Evolutionary conservation across 2,113 vertebrate species (phyloP), one percentile per base, ranked within the genome.

Genomic region (Pao palembangensis): DNA sequence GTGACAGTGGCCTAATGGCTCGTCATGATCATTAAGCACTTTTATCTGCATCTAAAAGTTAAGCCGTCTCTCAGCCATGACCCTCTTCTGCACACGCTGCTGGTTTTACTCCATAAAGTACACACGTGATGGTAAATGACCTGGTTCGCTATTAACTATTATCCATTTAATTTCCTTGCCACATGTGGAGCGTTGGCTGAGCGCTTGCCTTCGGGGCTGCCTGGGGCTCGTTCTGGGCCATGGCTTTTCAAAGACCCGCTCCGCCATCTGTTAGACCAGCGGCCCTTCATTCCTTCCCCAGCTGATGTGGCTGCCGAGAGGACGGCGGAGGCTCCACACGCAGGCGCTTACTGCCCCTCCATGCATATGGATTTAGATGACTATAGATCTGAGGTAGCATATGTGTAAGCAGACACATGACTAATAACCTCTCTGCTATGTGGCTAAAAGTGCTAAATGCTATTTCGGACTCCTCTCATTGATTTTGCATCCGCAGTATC

Each of bases 141-240:
- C 88, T 90, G 88, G 91, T 91, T 89, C 76, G 83, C 82, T 80
- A 91, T 91, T 92, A 91, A 91, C 86, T 83, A 86, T 89, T 87
- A 89, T 75, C 87, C 73, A 85, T 85, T 87, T 91, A 87, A 90
- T 89, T 85, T 87, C 85, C 77, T 82, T 75, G 73, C 81, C 86
- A 80, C 84, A 86, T 85, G 85, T 83, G 81, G 67, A 76, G 84
- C 67, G 75, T 56, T 80, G 84, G 81, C 84, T 79, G 68, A 55
- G 73, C 58, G 64, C 55, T 50, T 76, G 82, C 85, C 84, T 84
- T 72, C 76, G 82, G 83, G 84, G 86, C 71, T 80, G 89, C 90
- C 89, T 67, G 75, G 69, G 89, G 91, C 89, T 71, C 3, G 82
- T 91, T 88, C 75, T 78, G 82, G 85, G 87, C 88, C 76, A 75